phyloP scores from a whole-genome alignment of 2,888 invertebrate species.

The Volucella inflata region DNA sequence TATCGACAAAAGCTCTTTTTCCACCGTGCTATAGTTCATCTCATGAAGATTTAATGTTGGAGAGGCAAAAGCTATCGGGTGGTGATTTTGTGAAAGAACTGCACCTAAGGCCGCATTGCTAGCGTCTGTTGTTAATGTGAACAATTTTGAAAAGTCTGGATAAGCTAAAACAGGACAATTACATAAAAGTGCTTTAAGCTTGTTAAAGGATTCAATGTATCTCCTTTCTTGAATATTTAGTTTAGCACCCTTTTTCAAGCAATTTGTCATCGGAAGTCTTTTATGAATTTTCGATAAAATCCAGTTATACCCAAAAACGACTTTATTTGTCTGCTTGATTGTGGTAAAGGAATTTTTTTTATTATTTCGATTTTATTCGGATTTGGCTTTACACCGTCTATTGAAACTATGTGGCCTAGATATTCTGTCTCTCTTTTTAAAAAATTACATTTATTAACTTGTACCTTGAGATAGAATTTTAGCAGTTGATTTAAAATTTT shows the following conservation, averaged over 20 bases:
- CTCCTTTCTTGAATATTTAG: conserved; percentile 43
- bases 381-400: conserved; percentile 58
- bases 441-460: conserved; percentile 41
- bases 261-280: conserved; percentile 57
- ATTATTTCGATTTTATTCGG: conserved; percentile 51
- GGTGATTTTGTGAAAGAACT: conserved; percentile 47
- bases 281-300: conserved; percentile 62
- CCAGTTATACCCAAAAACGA: conserved; percentile 44
- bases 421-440: conserved; percentile 29
- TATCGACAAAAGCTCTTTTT: conserved; percentile 62
- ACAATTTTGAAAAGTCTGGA: conserved; percentile 44
- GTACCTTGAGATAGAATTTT: conserved; percentile 20
- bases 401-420: conserved; percentile 49
- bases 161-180: conserved; percentile 55
- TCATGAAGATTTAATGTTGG: conserved; percentile 46
- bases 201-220: conserved; percentile 62
- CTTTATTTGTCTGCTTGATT: conserved; percentile 33
- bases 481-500: conserved; percentile 11
- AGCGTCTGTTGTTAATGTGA: conserved; percentile 60
- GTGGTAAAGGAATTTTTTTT: conserved; percentile 27
- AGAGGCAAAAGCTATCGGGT: conserved; percentile 40
- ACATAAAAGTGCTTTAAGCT: conserved; percentile 58
- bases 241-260: conserved; percentile 50
- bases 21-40: conserved; percentile 49
- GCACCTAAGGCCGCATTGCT: conserved; percentile 51